Evolutionary conservation across 2,113 vertebrate genomes (phyloP).

Genomic region (Rhinolophus sinicus): DNA sequence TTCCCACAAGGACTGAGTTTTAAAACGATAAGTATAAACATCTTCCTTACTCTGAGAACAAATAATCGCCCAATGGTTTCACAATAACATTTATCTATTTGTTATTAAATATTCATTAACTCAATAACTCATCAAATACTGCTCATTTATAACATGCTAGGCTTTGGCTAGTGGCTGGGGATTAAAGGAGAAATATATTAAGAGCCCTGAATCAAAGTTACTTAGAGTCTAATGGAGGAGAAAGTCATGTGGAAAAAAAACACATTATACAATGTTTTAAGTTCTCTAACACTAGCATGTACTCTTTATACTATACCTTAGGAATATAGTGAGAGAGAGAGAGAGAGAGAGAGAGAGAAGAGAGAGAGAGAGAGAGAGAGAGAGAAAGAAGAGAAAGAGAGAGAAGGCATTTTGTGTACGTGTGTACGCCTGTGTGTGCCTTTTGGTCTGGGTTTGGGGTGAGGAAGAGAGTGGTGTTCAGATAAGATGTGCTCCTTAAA

Average conservation of each 20-base stretch:
- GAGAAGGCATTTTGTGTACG: not conserved
- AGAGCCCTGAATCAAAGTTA: not conserved
- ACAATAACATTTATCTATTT: not conserved
- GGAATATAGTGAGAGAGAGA: not conserved
- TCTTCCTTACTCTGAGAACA: not conserved
- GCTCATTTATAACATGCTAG: not conserved
- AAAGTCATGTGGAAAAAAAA: not conserved
- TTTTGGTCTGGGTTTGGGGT: not conserved
- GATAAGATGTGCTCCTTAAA: not conserved
- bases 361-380: too few species aligned
- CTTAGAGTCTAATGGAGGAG: not conserved
- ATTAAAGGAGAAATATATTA: not conserved
- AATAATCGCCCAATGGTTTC: not conserved
- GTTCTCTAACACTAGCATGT: not conserved
- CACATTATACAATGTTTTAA: not conserved
- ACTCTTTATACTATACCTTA: not conserved
- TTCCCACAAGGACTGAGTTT: not conserved
- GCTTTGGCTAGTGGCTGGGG: not conserved
- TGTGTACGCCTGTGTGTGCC: fast-evolving
- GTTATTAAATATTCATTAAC: conserved; percentile 1
- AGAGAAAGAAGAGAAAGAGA: not conserved
- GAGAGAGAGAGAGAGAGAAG: too few species aligned
- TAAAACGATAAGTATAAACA: conserved; percentile 19
- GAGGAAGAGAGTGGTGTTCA: not conserved
- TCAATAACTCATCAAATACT: conserved; percentile 10